Evolutionary conservation across 1,140 invertebrate genomes (phyloP), one percentile per base, ranked within the genome.

Genomic region (Colletes latitarsis): DNA sequence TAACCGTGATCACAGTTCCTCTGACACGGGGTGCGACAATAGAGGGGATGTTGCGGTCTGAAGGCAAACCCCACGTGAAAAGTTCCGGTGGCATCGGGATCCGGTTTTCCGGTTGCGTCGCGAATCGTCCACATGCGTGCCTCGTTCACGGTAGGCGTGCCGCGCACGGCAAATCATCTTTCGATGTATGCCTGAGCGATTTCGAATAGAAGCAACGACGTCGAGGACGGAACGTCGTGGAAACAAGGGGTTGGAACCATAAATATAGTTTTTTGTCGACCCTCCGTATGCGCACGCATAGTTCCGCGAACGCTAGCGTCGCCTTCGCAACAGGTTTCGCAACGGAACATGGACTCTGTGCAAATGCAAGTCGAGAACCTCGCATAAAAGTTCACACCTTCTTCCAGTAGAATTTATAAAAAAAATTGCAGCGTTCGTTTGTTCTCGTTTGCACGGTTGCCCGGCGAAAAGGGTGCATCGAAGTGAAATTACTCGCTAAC

Each of bases 121-220:
- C 67, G 66, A 72, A 67, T 62, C 82, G 53, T 43, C 57, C 69
- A 53, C 57, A 78, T 67, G 57, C 52, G 73, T 46, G 60, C 53
- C 41, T 53, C 58, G 75, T 80, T 77, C 62, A 71, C 57, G 67
- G 82, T 88, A 82, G 89, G 89, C 88, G 89, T 89, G 89, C 81
- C 81, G 68, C 53, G 5, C 57, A 71, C 79, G 67, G 60, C 83
- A 89, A 90, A 90, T 90, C 88, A 87, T 84, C 83, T 88, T 90
- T 89, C 83, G 77, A 90, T 89, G 76, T 82, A 90, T 84, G 88
- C 88, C 82, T 87, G 88, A 90, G 78, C 82, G 89, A 89, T 84
- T 89, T 90, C 80, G 80, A 89, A 90, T 89, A 67, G 82, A 77
- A 88, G 66, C 76, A 66, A 78, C 58, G 30, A 62, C 15, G 17